These are phyloP conservation scores for Trypoxylon attenuatum DNA, from an alignment of 2,888 invertebrate species.

Conservation along the genomic window DNA sequence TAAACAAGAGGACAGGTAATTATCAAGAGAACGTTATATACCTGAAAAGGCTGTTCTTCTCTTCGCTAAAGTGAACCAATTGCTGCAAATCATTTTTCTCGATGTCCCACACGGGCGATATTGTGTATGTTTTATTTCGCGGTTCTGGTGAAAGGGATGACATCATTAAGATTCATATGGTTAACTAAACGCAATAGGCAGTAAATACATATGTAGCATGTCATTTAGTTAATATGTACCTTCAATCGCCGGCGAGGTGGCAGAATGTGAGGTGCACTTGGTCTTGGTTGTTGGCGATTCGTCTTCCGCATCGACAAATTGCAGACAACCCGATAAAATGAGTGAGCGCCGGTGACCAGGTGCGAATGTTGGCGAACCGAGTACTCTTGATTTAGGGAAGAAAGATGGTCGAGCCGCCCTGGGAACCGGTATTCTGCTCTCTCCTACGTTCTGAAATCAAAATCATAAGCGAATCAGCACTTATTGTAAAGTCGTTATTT, in stretches of 20 bases:
- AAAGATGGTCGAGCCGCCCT: slow-evolving; percentile 65
- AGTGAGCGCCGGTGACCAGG: slow-evolving; percentile 45
- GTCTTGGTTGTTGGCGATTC: slow-evolving; percentile 26
- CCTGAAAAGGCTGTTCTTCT: slow-evolving; percentile 60
- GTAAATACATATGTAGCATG: neutral
- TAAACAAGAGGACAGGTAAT: too few relatives aligned
- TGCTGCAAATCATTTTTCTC: slow-evolving; percentile 63
- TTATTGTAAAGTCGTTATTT: too few relatives aligned
- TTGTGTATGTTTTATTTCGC: slow-evolving; percentile 53
- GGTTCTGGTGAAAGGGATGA: slow-evolving; percentile 47
- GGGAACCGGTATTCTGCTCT: slow-evolving; percentile 69
- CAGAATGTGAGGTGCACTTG: slow-evolving; percentile 26
- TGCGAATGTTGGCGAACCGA: slow-evolving; percentile 43
- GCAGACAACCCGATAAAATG: slow-evolving; percentile 41
- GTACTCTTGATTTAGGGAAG: slow-evolving; percentile 63
- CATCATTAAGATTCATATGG: neutral
- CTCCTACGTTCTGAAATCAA: slow-evolving; percentile 65
- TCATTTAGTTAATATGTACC: slow-evolving; percentile 8
- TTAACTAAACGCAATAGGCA: neutral
- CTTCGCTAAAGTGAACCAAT: slow-evolving; percentile 60
- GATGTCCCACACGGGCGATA: slow-evolving; percentile 64
- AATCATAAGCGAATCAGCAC: neutral
- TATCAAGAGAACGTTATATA: too few relatives aligned
- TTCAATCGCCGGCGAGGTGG: slow-evolving; percentile 29
- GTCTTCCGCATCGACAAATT: slow-evolving; percentile 41